Evolutionary conservation across 2,797 vertebrate species (phyloP).

Genomic region (Scyliorhinus canicula): DNA sequence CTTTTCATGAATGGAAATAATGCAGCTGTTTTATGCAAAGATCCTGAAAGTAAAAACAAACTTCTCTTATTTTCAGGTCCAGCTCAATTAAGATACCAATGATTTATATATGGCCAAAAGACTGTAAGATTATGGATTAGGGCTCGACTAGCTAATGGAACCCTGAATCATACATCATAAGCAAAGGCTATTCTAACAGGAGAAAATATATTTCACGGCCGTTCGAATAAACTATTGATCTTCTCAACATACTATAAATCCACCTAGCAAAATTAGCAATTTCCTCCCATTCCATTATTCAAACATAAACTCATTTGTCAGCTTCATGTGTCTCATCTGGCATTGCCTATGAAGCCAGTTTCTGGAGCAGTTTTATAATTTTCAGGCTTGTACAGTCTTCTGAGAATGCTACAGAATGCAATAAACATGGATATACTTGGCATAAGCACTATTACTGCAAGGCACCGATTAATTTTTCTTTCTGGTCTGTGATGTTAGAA

Average conservation of each 20-base stretch:
- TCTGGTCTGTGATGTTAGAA: background rate
- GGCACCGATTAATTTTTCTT: background rate
- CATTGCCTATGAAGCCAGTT: background rate
- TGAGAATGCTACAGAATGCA: background rate
- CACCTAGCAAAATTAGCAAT: background rate
- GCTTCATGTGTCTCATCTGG: background rate
- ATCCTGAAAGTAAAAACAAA: background rate
- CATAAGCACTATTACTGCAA: background rate
- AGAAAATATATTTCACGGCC: background rate
- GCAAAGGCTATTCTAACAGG: background rate
- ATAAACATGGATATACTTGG: background rate
- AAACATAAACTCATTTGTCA: conserved; percentile 27
- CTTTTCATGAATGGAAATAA: conserved; percentile 3
- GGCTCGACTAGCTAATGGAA: background rate
- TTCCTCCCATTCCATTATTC: background rate
- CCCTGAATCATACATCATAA: conserved; percentile 14
- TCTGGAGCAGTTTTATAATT: background rate
- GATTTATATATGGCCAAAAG: background rate
- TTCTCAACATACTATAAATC: background rate
- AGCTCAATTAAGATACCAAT: background rate
- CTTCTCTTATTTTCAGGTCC: conserved; percentile 15
- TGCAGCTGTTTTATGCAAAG: background rate
- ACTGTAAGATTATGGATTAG: conserved; percentile 30
- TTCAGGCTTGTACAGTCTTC: background rate
- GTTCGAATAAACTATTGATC: conserved; percentile 36